These are phyloP conservation scores for Fukomys damarensis DNA, from an alignment of 2,113 vertebrate genomes.

Conservation along the genomic window DNA sequence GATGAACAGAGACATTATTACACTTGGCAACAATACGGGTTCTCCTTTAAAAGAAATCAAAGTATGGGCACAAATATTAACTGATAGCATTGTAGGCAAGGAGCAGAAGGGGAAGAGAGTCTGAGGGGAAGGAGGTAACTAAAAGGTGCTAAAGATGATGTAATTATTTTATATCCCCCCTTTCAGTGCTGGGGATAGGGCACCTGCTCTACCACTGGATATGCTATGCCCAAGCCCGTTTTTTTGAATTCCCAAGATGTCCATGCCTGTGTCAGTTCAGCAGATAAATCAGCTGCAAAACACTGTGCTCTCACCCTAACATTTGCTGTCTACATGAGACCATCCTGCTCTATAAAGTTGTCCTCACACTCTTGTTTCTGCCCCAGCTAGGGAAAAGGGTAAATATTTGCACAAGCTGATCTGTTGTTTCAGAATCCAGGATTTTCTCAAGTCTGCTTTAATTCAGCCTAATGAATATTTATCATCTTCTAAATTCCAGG, in stretches of 20 bases:
- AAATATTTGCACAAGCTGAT: constrained; percentile 52
- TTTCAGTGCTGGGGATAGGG: no score
- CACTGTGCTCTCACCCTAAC: not conserved
- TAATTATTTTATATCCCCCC: not conserved
- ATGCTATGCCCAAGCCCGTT: not conserved
- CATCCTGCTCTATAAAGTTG: not conserved
- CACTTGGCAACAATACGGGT: not conserved
- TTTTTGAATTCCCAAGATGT: not conserved
- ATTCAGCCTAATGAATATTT: constrained; percentile 16
- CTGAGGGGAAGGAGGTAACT: not conserved
- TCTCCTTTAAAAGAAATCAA: constrained; percentile 46
- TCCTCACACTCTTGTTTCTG: not conserved
- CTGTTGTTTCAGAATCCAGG: not conserved
- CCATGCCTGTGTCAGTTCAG: not conserved
- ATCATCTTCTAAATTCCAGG: not conserved
- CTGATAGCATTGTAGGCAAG: not conserved
- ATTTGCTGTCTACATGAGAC: not conserved
- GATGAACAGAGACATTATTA: constrained; percentile 15
- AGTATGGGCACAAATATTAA: constrained; percentile 20
- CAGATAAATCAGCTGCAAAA: not conserved
- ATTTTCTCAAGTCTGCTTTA: constrained; percentile 20
- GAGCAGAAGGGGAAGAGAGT: not conserved
- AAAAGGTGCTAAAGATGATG: not conserved
- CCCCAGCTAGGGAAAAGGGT: not conserved
- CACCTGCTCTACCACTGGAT: no score